Percentiles rank a stretch among this genome's conserved stretches.
Conservation (phyloP, 1,140 invertebrate genomes). For the Hycleus cichorii region DNA sequence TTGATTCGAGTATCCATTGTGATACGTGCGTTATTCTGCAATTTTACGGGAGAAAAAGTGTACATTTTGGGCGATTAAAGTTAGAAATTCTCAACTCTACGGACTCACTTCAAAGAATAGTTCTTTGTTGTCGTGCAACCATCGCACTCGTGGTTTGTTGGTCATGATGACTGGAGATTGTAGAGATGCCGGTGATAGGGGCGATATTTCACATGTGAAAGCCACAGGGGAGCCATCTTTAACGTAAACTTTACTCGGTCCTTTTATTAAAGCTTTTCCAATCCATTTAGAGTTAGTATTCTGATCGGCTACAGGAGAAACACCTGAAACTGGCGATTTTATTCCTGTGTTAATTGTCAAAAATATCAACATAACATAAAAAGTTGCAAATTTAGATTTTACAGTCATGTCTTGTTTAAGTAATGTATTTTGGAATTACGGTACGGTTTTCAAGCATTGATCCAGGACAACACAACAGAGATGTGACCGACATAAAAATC, state of each 20-base stretch:
- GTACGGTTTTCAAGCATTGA: no score
- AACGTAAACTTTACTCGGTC: conserved; percentile 35
- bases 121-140: conserved; percentile 36
- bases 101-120: conserved; percentile 33
- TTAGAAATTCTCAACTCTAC: no score
- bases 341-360: no score
- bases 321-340: not conserved
- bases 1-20: conserved; percentile 38
- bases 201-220: conserved; percentile 38
- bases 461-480: no score
- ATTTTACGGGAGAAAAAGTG: no score
- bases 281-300: conserved; percentile 27
- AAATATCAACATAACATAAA: no score
- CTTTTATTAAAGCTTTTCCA: conserved; percentile 33
- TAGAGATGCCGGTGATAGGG: conserved; percentile 10
- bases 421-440: no score
- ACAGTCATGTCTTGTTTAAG: no score
- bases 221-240: conserved; percentile 35
- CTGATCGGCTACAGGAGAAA: conserved; percentile 16
- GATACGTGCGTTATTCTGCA: conserved; percentile 13
- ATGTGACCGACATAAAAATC: no score
- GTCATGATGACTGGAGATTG: conserved; percentile 21
- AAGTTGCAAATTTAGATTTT: no score
- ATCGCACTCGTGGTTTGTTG: conserved; percentile 29
- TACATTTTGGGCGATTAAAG: no score